phyloP scores from a whole-genome alignment of 2,888 invertebrate genomes.

The Sycophila texana region DNA sequence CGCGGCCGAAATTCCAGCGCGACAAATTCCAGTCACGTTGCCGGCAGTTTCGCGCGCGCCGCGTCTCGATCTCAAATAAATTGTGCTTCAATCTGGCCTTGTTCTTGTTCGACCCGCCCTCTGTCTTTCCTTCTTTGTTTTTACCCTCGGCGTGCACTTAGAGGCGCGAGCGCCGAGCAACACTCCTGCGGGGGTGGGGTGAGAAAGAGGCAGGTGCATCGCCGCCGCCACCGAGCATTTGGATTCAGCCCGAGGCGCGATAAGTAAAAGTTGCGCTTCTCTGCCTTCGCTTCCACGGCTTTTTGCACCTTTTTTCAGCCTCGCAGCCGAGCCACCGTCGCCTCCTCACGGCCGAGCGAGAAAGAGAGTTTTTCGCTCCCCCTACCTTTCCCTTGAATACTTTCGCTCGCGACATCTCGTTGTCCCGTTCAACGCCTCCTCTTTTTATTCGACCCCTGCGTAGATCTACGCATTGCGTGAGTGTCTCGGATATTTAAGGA shows the following conservation, averaged over 20 bases:
- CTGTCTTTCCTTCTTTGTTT: conserved; percentile 20
- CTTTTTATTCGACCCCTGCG: conserved; percentile 8
- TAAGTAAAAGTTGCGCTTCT: conserved; percentile 64
- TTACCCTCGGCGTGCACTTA: conserved; percentile 47
- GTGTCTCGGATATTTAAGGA: no score
- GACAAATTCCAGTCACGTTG: conserved; percentile 49
- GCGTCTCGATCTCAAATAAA: conserved; percentile 52
- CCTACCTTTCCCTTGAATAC: conserved; percentile 59
- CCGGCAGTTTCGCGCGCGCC: conserved; percentile 24
- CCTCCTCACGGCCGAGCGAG: conserved; percentile 10
- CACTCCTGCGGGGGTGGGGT: conserved; percentile 10
- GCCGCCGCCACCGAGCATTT: conserved; percentile 45
- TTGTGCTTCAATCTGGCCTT: conserved; percentile 55
- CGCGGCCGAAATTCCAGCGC: not conserved
- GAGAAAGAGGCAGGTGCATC: conserved; percentile 55
- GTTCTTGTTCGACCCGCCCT: conserved; percentile 40
- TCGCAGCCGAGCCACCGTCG: conserved; percentile 40
- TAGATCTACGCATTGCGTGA: not conserved
- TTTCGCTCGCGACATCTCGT: conserved; percentile 57
- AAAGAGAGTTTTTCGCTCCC: conserved; percentile 59
- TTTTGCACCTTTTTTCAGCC: conserved; percentile 17
- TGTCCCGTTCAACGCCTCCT: not conserved
- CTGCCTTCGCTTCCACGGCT: not conserved
- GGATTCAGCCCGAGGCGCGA: conserved; percentile 62
- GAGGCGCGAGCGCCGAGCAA: conserved; percentile 13